Evolutionary conservation across 1,140 invertebrate genomes (phyloP).

Genomic region (Bilobella aurantiaca): DNA sequence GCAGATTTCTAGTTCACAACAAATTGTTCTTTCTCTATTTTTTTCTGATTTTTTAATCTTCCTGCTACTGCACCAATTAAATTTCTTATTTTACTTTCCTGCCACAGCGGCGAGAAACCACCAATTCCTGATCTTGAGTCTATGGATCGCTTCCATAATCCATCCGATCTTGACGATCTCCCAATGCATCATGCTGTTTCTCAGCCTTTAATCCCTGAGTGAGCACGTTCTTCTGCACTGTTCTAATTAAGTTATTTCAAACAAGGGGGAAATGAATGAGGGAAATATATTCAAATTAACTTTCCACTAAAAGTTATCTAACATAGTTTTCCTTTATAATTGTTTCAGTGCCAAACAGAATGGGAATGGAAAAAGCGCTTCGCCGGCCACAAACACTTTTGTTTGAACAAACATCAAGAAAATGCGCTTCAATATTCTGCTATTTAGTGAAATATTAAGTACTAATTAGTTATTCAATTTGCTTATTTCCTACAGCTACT

Average conservation of each 20-base stretch:
- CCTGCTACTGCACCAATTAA: background rate
- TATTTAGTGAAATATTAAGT: no score
- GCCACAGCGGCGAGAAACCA: background rate
- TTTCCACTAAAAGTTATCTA: no score
- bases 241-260: no score
- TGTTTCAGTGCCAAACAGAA: background rate
- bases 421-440: no score
- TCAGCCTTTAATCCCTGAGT: conserved; percentile 4
- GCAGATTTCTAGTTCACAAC: no score
- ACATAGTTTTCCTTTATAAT: background rate
- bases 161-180: background rate
- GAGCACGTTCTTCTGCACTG: background rate
- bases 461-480: no score
- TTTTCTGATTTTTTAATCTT: background rate
- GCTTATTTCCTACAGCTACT: no score
- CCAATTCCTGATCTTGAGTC: conserved; percentile 2
- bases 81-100: conserved; percentile 2
- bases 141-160: conserved; percentile 3
- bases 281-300: no score
- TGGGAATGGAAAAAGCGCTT: background rate
- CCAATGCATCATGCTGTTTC: background rate
- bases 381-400: background rate
- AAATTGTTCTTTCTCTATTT: no score
- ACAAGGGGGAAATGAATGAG: no score
- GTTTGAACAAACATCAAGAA: background rate